phyloP scores from a whole-genome alignment of 2,113 vertebrate species.

The Scomber scombrus region DNA sequence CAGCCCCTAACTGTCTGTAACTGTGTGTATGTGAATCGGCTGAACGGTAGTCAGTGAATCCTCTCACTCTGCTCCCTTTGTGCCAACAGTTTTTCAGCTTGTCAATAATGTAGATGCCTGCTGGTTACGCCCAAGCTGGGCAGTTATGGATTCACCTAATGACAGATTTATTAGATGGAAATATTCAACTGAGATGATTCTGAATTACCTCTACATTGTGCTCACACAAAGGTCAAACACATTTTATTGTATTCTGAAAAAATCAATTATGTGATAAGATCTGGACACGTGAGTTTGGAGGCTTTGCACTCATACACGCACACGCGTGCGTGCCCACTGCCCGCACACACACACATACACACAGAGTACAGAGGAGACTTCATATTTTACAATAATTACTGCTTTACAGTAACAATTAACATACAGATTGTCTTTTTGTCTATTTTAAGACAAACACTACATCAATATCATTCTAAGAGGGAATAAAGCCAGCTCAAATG shows the following conservation, averaged over 20 bases:
- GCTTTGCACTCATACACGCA: not conserved
- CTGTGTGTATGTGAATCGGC: conserved; percentile 19
- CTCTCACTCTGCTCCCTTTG: conserved; percentile 35
- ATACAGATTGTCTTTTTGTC: not conserved
- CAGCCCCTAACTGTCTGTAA: not conserved
- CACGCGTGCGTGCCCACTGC: too few species aligned
- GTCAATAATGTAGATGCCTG: conserved; percentile 61
- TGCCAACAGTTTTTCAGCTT: conserved; percentile 26
- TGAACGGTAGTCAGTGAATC: conserved; percentile 28
- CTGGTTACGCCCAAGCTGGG: conserved; percentile 26
- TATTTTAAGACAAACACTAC: not conserved
- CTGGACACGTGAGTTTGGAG: conserved; percentile 22
- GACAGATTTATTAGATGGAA: conserved; percentile 50
- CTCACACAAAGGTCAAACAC: conserved; percentile 41
- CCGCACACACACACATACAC: not conserved
- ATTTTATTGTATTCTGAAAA: conserved; percentile 38
- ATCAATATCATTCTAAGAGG: not conserved
- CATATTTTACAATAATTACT: not conserved
- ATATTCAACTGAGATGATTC: conserved; percentile 32
- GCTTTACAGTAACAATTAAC: not conserved
- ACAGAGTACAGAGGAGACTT: not conserved
- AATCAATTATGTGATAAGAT: conserved; percentile 57
- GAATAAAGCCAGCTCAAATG: too few species aligned
- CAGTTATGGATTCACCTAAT: conserved; percentile 52
- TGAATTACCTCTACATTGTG: conserved; percentile 26